Evolutionary conservation across 92 coral and sea anemone species (phyloP).

Genomic region (Palythoa grandiflora): DNA sequence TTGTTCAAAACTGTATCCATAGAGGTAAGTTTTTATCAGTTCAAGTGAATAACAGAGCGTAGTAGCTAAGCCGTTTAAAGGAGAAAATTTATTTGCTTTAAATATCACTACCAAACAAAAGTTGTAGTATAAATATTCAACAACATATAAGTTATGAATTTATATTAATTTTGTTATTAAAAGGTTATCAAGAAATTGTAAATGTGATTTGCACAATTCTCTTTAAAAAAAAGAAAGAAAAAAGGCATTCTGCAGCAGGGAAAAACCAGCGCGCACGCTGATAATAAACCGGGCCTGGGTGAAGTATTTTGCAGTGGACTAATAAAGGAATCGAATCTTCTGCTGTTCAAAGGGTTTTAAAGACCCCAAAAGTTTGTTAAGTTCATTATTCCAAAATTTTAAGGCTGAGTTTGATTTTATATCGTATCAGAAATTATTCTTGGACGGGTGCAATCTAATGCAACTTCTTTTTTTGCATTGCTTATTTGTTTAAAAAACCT

Average conservation of each 20-base stretch:
- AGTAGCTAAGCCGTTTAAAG: too few relatives aligned
- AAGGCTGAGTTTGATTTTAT: background rate
- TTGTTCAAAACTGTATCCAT: constrained; percentile 66
- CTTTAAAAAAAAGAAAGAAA: background rate
- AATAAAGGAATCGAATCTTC: background rate
- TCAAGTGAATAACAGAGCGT: background rate
- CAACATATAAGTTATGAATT: background rate
- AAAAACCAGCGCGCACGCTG: background rate
- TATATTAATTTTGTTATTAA: background rate
- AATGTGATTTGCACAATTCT: background rate
- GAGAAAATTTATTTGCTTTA: too few relatives aligned
- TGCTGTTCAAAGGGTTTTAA: background rate
- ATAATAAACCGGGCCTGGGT: background rate
- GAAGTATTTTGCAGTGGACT: background rate
- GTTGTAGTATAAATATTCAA: background rate
- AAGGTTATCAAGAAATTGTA: background rate
- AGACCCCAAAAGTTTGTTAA: background rate
- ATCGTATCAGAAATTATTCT: background rate
- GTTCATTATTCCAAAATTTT: background rate
- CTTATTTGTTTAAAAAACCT: background rate
- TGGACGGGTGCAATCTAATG: background rate
- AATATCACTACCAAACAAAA: background rate
- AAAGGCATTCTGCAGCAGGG: background rate
- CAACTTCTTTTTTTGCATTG: background rate
- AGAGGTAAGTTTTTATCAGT: constrained; percentile 65